phyloP scores from a whole-genome alignment of 2,888 invertebrate genomes.

The Lochmaea crataegi region DNA sequence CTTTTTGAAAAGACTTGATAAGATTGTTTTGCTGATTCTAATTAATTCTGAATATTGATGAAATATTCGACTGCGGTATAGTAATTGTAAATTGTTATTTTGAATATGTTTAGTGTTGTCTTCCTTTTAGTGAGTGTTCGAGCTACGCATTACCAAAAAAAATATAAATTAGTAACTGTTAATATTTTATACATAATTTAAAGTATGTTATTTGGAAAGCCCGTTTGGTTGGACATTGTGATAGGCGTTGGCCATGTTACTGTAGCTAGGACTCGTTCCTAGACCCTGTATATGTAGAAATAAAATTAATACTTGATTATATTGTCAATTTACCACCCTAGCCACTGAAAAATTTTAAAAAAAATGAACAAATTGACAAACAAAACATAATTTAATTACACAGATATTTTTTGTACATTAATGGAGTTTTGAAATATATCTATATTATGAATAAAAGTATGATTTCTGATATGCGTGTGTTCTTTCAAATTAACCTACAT shows the following conservation, averaged over 20 bases:
- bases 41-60: conserved; percentile 12
- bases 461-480: conserved; percentile 47
- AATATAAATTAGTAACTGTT: too few relatives aligned
- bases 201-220: conserved; percentile 66
- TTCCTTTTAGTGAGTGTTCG: conserved; percentile 65
- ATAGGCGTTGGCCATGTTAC: conserved; percentile 67
- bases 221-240: conserved; percentile 67
- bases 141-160: conserved; percentile 67
- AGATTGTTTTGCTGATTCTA: not conserved
- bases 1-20: not conserved
- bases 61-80: conserved; percentile 20
- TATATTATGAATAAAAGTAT: conserved; percentile 65
- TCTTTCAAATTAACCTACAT: too few relatives aligned
- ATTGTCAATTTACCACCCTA: conserved; percentile 66
- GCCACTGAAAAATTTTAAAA: conserved; percentile 61
- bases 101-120: conserved; percentile 62
- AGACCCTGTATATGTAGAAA: conserved; percentile 54
- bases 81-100: conserved; percentile 37
- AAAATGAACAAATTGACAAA: conserved; percentile 72
- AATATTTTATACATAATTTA: conserved; percentile 68
- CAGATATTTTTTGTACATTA: conserved; percentile 82
- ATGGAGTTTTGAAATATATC: conserved; percentile 78
- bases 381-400: conserved; percentile 71
- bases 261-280: conserved; percentile 65
- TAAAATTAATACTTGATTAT: conserved; percentile 65